These are phyloP conservation scores for Troilus luridus DNA, from an alignment of 2,888 invertebrate species.

Conservation along the genomic window DNA sequence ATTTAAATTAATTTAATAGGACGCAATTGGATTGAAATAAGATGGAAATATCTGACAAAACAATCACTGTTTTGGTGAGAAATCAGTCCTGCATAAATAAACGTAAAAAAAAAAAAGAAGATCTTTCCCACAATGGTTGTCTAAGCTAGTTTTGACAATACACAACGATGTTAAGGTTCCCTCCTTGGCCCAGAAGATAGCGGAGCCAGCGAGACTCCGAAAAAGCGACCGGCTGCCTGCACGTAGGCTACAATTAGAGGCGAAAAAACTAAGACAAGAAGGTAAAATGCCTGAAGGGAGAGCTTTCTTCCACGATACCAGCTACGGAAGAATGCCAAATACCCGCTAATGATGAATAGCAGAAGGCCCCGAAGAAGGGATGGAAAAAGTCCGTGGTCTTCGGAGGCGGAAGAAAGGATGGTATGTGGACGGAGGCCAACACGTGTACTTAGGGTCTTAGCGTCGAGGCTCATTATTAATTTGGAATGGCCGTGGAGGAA, in stretches of 20 bases:
- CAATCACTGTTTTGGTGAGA: too few relatives aligned
- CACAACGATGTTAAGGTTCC: neutral
- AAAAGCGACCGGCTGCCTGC: constrained; percentile 51
- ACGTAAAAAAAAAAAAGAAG: too few relatives aligned
- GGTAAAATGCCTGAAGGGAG: constrained; percentile 41
- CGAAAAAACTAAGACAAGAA: constrained; percentile 34
- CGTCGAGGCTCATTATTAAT: neutral
- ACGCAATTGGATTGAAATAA: too few relatives aligned
- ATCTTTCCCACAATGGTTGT: too few relatives aligned
- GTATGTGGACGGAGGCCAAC: constrained; percentile 37
- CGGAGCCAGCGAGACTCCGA: constrained; percentile 4
- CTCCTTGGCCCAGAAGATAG: neutral
- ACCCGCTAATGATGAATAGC: constrained; percentile 56
- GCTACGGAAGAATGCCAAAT: constrained; percentile 55
- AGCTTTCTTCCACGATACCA: constrained; percentile 17
- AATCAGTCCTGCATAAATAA: too few relatives aligned
- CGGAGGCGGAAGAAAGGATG: constrained; percentile 39
- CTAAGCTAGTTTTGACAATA: neutral
- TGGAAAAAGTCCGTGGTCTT: neutral
- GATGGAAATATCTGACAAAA: too few relatives aligned
- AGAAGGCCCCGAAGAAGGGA: constrained; percentile 25
- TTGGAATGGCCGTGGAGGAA: neutral
- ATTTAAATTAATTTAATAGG: too few relatives aligned
- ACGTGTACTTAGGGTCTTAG: neutral
- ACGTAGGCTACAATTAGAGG: constrained; percentile 52